These are phyloP conservation scores for Xyliphius kryptos DNA, from an alignment of 2,113 vertebrate genomes.

Conservation along the genomic window DNA sequence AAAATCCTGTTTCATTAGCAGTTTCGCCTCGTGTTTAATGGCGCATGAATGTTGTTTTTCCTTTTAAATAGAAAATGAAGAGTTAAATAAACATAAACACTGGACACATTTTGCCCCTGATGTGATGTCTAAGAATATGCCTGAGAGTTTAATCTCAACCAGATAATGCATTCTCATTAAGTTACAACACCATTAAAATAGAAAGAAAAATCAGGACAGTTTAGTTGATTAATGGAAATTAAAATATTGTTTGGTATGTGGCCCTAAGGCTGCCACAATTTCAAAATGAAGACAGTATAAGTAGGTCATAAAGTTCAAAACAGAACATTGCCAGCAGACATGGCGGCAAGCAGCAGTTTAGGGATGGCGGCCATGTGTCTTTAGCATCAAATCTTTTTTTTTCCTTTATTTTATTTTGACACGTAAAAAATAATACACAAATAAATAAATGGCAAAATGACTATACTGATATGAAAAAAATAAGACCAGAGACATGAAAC, in stretches of 20 bases:
- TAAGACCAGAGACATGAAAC: no score
- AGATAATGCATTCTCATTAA: constrained; percentile 30
- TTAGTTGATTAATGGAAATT: constrained; percentile 20
- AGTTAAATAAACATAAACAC: constrained; percentile 22
- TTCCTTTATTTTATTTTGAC: no score
- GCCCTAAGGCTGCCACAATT: constrained; percentile 2
- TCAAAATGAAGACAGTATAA: not conserved
- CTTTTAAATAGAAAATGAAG: not conserved
- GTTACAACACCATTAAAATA: constrained; percentile 18
- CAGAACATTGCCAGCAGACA: not conserved
- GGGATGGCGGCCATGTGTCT: not conserved
- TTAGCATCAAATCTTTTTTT: not conserved
- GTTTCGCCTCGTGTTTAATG: no score
- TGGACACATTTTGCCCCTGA: not conserved
- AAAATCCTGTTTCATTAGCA: no score
- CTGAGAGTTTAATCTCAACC: constrained; percentile 29
- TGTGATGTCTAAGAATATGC: constrained; percentile 20
- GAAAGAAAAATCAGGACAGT: constrained; percentile 18
- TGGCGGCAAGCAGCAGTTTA: not conserved
- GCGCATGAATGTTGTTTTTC: no score
- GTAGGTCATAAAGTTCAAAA: constrained; percentile 4
- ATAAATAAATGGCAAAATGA: no score
- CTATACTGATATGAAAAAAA: no score
- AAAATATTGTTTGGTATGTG: constrained; percentile 7
- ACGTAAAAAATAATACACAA: no score